Evolutionary conservation across 2,888 invertebrate species (phyloP), one percentile per base, ranked within the genome.

Genomic region (Tipula unca): DNA sequence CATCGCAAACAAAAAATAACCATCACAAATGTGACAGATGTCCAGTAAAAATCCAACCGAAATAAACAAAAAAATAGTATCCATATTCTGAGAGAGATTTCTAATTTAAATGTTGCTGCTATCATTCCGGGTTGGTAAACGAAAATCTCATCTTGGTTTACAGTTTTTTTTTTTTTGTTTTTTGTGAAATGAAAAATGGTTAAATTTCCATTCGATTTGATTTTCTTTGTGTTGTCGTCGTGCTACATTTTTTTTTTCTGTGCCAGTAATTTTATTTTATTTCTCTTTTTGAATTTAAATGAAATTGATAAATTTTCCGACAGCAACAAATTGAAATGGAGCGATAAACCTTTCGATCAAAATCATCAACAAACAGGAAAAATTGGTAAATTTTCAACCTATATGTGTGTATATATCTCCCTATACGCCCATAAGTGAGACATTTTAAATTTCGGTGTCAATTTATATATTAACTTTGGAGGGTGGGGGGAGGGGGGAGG

Each of bases 131-230:
- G n/a, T 83, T 17, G 83, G 29, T 10, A 35, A 32, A 69, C 69
- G 25, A 69, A 69, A 69, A 69, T 69, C 69, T 69, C 69, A 69
- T 83, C 5, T 83, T 83, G 17, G n/a, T 82, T 82, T 82, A 82
- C n/a, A n/a, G n/a, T n/a, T n/a, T 32, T 83, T 83, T 32, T 32
- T 32, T 29, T 29, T 83, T 83, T 83, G 32, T 82, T 4, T 32
- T 32, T 14, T 32, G 29, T 29, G 83, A 83, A 83, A 83, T 83
- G 83, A 83, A 83, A 83, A 83, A 83, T 83, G 83, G 83, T 32
- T 32, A 83, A 83, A 83, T 83, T 83, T 83, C 83, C 83, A 83
- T 83, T 35, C 35, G 83, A 83, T 83, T 83, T 83, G 83, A 83
- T 83, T 83, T 83, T 83, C 29, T 35, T 83, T 35, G 83, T 32